phyloP scores from a whole-genome alignment of 2,113 vertebrate genomes.

The Phasianus colchicus region DNA sequence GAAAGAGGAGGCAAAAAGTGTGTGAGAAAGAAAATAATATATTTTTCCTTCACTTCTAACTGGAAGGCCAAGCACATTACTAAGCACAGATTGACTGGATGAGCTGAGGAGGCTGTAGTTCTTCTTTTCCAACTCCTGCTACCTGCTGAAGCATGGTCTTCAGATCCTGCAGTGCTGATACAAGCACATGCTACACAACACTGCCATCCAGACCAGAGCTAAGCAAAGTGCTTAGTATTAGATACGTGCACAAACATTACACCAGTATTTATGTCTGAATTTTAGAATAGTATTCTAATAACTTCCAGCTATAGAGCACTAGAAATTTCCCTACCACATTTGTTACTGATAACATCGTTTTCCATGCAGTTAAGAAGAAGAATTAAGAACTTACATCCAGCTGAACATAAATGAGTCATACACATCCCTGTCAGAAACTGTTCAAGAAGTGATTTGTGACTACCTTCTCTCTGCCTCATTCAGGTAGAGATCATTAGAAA shows the following conservation, averaged over 20 bases:
- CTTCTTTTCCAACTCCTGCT: neutral
- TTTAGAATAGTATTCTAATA: neutral
- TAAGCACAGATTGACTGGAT: neutral
- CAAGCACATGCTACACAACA: accelerated
- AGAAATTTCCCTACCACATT: neutral
- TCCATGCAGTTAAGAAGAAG: neutral
- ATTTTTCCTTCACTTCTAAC: neutral
- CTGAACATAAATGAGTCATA: slow-evolving; percentile 20
- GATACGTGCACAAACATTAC: accelerated
- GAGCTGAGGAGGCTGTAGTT: neutral
- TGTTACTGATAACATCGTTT: neutral
- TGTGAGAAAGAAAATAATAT: neutral
- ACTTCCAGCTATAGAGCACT: neutral
- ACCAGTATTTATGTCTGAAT: accelerated
- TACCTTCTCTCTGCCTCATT: neutral
- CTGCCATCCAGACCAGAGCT: accelerated
- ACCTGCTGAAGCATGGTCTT: accelerated
- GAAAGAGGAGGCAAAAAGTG: neutral
- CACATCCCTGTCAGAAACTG: neutral
- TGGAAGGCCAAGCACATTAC: neutral
- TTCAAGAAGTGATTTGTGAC: neutral
- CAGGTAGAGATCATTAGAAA: slow-evolving; percentile 33
- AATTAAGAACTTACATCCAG: neutral
- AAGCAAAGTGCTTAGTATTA: neutral
- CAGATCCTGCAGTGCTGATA: accelerated